phyloP scores from a whole-genome alignment of 1,140 invertebrate genomes.

The Piezodorus guildinii region DNA sequence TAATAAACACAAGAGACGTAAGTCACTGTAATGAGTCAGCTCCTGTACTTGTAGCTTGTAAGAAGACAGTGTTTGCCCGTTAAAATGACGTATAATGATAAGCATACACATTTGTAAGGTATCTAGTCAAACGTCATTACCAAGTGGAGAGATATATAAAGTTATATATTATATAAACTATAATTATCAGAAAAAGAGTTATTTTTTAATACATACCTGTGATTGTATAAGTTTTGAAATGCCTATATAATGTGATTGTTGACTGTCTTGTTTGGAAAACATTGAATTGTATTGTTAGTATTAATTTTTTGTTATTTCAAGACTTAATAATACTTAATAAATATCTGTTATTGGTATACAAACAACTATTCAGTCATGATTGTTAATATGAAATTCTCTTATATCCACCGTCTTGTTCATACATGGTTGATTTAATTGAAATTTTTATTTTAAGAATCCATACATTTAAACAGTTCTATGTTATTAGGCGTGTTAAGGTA shows the following conservation, averaged over 20 bases:
- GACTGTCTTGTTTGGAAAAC: slow-evolving; percentile 13
- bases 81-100: slow-evolving; percentile 12
- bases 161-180: slow-evolving; percentile 15
- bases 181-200: slow-evolving; percentile 12
- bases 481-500: neutral
- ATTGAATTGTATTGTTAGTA: slow-evolving; percentile 14
- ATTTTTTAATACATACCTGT: slow-evolving; percentile 17
- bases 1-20: slow-evolving; percentile 12
- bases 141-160: slow-evolving; percentile 15
- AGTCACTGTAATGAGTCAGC: slow-evolving; percentile 16
- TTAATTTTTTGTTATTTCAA: neutral
- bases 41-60: slow-evolving; percentile 11
- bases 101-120: slow-evolving; percentile 17
- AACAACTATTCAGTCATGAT: too few species aligned
- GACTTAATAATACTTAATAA: neutral
- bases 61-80: slow-evolving; percentile 10
- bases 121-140: slow-evolving; percentile 18
- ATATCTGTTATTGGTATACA: too few species aligned
- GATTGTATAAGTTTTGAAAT: slow-evolving; percentile 16
- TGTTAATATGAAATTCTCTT: too few species aligned
- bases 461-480: too few species aligned
- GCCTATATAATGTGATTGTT: slow-evolving; percentile 16
- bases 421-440: too few species aligned
- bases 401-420: too few species aligned
- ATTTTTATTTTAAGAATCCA: too few species aligned